Evolutionary conservation across 2,888 invertebrate species (phyloP), one percentile per base, ranked within the genome.

Genomic region (Epirrhoe alternata): DNA sequence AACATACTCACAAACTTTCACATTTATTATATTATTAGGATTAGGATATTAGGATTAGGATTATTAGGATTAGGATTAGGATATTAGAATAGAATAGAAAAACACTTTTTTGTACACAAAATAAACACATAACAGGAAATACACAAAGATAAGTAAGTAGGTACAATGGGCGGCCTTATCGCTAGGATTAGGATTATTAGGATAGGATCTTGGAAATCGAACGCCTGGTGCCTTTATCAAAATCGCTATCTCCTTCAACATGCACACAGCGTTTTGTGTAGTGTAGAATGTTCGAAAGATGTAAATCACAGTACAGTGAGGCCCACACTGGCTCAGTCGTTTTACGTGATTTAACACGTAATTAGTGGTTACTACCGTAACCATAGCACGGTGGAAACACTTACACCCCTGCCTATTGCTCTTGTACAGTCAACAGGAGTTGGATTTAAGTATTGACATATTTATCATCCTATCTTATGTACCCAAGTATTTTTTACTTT

Each of bases 341-440:
- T 88, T 79, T 78, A 77, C 83, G 91, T 91, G 91, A 92, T 91
- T 91, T 92, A 92, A 89, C 90, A 87, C 87, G 83, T 90, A 88
- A 91, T 92, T 92, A 92, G 90, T 77, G 91, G 89, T 68, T 59
- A 62, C 53, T 61, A 68, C 1, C 61, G 54, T 53, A 51, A 57
- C 51, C 57, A 54, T 59, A 65, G 56, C 42, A 42, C 31, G 38
- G 16, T 42, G 42, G 59, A 62, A 59, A 59, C 62, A 59, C 59
- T 62, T 67, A 30, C 38, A 45, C 17, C 33, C 42, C 24, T 24
- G 54, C 50, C 54, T 54, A 66, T 58, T 66, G 45, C 57, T 31
- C 12, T 42, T 42, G 38, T 42, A 42, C 38, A 42, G 38, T 42
- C 38, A 42, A 42, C 38, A 12, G 33, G 33, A 33, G 24, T 24